Base-by-base conservation (phyloP, 2,797 vertebrate species). In the Rhincodon typus region DNA sequence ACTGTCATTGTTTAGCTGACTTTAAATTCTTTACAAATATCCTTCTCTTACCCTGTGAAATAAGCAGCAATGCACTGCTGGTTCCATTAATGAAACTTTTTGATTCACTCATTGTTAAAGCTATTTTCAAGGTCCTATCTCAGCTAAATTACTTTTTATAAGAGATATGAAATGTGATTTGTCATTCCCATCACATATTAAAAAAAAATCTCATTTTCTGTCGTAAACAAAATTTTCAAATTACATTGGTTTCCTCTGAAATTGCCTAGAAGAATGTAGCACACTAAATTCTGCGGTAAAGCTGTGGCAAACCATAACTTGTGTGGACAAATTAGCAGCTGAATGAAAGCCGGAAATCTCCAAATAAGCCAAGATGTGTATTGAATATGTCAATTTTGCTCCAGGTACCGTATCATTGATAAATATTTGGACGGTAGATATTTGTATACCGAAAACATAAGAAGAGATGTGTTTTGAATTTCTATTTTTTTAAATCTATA, bases 181-280 rank as follows among this genome's bases (percentile, higher is more conserved):
- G 21, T 21, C n/a, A 70, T 69, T 69, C n/a, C 91, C 6, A 3
- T 67, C 91, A 42, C 23, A 42, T 67, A 12, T 25, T 74, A 8
- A 74, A 70, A 70, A 70, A 70, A 94, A 30, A 62, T 90, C 53
- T 90, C 27, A 93, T 93, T 93, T 66, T 94, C 91, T 12, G 38
- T 46, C 38, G 70, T 94, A 42, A 94, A 70, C 69, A 94, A 25
- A n/a, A 91, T 53, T 91, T 91, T 91, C 88, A 91, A 27, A 66
- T 91, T 53, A 70, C 91, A 42, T 94, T 69, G 66, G 62, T 69
- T 94, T 72, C 46, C n/a, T 70, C 27, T 72, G 19, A 38, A 94
- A 27, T 46, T 1, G 93, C 25, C 38, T 50, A 23, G n/a, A 30
- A 42, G n/a, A 72, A 94, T 72, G 25, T 27, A n/a, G 57, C 53